Evolutionary conservation across 2,888 invertebrate species (phyloP).

Genomic region (Cabera pusaria): DNA sequence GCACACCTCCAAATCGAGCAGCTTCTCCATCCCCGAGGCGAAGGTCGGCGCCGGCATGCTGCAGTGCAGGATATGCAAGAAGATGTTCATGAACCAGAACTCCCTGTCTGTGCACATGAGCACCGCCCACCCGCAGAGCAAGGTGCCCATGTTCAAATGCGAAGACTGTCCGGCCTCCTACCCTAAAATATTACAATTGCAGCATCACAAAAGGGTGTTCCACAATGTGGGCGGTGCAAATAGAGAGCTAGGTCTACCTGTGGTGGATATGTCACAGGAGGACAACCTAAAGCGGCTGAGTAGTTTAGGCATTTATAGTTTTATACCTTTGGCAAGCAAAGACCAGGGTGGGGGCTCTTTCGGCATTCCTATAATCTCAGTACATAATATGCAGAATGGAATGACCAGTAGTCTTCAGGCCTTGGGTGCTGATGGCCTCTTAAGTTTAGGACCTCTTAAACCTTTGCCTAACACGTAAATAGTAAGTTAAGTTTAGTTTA

Average conservation of each 20-base stretch:
- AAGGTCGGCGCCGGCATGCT: conserved; percentile 68
- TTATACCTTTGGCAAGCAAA: conserved; percentile 87
- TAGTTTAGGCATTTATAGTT: conserved; percentile 88
- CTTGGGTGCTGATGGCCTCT: conserved; percentile 87
- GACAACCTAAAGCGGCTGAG: conserved; percentile 85
- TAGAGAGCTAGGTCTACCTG: conserved; percentile 87
- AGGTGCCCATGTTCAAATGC: conserved; percentile 81
- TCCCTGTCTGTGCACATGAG: conserved; percentile 66
- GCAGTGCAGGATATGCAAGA: conserved; percentile 71
- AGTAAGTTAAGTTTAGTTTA: conserved; percentile 27
- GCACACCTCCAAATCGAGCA: conserved; percentile 74
- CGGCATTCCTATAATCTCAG: conserved; percentile 88
- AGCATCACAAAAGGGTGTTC: conserved; percentile 80
- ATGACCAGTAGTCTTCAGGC: conserved; percentile 82
- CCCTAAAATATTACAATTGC: conserved; percentile 87
- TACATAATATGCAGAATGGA: conserved; percentile 85
- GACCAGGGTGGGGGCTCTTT: conserved; percentile 85
- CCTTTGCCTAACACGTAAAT: conserved; percentile 73
- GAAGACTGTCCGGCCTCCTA: conserved; percentile 89
- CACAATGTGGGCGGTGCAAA: conserved; percentile 72
- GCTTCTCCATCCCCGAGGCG: conserved; percentile 70
- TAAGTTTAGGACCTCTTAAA: conserved; percentile 89
- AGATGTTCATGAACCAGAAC: conserved; percentile 70
- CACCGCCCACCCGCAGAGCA: conserved; percentile 65
- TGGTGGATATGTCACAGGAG: conserved; percentile 88